Base-by-base conservation (phyloP, 2,888 invertebrate species). In the Palloptera scutellata region DNA sequence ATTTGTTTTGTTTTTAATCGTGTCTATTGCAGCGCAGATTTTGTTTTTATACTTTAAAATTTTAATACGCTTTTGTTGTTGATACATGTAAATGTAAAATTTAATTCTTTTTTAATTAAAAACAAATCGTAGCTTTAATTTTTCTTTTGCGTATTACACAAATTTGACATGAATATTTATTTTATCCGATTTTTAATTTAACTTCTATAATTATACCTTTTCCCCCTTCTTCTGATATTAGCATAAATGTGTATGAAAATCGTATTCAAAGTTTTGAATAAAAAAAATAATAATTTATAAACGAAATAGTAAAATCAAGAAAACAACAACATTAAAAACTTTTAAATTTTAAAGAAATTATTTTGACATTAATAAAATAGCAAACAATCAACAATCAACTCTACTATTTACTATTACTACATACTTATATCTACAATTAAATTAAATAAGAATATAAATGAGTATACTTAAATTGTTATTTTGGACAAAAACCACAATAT, bases 181-280 rank as follows among this genome's bases (percentile, higher is more conserved):
- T 60, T 70, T 61, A 20, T 58, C 53, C 15, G 41, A 52, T 48
- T 68, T 52, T 58, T 68, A 54, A 58, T 61, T 59, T 65, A 13
- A 19, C 51, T 57, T 65, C 30, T 30, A 30, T 30, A 30, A 30
- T 30, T 30, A 30, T 30, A 30, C 30, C 6, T 30, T 30, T 30
- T 6, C 30, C 30, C 30, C 30, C 30, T 30, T 30, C 30, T 30
- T 30, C 30, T 30, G 30, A 30, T 30, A 30, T 30, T 30, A 30
- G 30, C 30, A 30, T 64, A 64, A 53, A 40, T 59, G 58, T 52
- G 58, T 70, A 76, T 70, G 63, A 72, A 78, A 75, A 74, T 81
- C 81, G 81, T 81, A 81, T 81, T 81, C 81, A 81, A 82, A 82
- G 81, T 82, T 82, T 80, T 80, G 77, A 72, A 69, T 72, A 67